These are phyloP conservation scores for Cercopithecus hamlyni DNA, from an alignment of 2,797 vertebrate species.

Conservation along the genomic window DNA sequence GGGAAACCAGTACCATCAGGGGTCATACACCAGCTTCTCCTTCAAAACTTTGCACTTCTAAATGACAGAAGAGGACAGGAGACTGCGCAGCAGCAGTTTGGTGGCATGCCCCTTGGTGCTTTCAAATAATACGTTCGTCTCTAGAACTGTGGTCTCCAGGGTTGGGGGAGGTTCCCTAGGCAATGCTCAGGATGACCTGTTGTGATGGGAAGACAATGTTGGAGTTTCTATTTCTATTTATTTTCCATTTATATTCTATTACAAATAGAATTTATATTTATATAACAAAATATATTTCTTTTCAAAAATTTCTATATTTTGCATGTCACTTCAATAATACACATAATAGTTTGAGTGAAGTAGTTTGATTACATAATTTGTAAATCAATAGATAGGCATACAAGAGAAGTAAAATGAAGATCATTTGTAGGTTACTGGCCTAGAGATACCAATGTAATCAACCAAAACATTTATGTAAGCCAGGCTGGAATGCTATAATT, in stretches of 20 bases:
- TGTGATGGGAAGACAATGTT: rapidly evolving
- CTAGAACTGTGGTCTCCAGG: background rate
- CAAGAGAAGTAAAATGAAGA: background rate
- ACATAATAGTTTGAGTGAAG: background rate
- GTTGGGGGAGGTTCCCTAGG: rapidly evolving
- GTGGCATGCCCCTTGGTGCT: rapidly evolving
- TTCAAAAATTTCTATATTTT: background rate
- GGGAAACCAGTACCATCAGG: background rate
- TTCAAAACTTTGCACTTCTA: background rate
- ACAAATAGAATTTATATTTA: background rate
- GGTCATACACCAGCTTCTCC: background rate
- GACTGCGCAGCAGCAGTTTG: background rate
- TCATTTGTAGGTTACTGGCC: background rate
- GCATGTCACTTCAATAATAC: background rate
- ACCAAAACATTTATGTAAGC: background rate
- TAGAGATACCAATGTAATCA: background rate
- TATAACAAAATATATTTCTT: background rate
- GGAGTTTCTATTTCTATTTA: background rate
- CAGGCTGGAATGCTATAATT: background rate
- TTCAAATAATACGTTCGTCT: background rate
- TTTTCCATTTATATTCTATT: background rate
- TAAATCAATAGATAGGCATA: background rate
- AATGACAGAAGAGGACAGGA: background rate
- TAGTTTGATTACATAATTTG: background rate
- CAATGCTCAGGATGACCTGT: rapidly evolving